These are phyloP conservation scores for Lagodon rhomboides DNA, from an alignment of 2,797 vertebrate species.

Conservation along the genomic window DNA sequence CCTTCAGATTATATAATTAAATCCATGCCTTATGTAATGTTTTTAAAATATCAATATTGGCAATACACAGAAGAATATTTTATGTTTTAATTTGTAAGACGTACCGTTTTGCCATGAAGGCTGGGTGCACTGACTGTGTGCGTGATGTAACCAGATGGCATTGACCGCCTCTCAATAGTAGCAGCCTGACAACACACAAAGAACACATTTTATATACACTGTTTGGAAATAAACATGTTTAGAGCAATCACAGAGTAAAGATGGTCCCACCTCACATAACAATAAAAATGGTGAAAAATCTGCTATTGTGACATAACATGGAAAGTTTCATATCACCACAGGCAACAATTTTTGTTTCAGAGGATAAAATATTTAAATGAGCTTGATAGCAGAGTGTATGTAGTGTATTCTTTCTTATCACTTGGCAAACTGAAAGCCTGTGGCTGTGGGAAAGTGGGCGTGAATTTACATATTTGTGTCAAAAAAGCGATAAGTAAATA, in stretches of 20 bases:
- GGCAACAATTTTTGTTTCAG: not conserved
- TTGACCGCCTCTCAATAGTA: slow-evolving; percentile 91
- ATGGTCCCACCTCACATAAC: not conserved
- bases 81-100: slow-evolving; percentile 39
- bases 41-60: not conserved
- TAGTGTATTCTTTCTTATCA: not conserved
- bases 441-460: slow-evolving; percentile 3
- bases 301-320: not conserved
- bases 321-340: not conserved
- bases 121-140: slow-evolving; percentile 97
- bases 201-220: slow-evolving; percentile 1
- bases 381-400: not conserved
- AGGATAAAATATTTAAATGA: not conserved
- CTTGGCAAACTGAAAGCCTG: not conserved
- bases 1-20: not conserved
- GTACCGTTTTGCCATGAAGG: slow-evolving; percentile 96
- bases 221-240: not conserved
- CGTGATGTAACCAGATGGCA: slow-evolving; percentile 96
- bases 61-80: not conserved
- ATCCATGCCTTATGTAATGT: not conserved
- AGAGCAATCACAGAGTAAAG: slow-evolving; percentile 7
- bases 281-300: not conserved
- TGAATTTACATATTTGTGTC: slow-evolving; percentile 29
- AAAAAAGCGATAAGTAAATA: slow-evolving; percentile 21
- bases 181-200: slow-evolving; percentile 84